Evolutionary conservation across 2,888 invertebrate genomes (phyloP).

Genomic region (Brachyopa scutellaris): DNA sequence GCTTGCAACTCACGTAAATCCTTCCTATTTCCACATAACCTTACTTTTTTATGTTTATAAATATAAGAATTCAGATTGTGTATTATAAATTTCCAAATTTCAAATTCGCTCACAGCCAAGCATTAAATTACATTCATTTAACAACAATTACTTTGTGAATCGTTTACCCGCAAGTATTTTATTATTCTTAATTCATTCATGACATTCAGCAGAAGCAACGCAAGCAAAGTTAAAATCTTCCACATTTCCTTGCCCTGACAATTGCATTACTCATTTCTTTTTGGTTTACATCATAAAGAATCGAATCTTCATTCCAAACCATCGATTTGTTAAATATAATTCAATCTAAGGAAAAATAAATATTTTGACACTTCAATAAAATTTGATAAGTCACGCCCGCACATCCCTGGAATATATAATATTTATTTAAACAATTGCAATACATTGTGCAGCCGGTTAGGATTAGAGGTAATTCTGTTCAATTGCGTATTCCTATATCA

Average conservation of each 20-base stretch:
- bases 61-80: no score
- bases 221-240: slow-evolving; percentile 7
- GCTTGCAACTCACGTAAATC: no score
- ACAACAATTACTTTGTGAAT: no score
- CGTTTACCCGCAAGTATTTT: no score
- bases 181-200: not conserved
- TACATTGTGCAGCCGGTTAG: not conserved
- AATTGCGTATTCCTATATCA: not conserved
- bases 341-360: slow-evolving; percentile 35
- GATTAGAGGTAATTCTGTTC: not conserved
- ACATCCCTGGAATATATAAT: not conserved
- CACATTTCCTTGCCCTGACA: slow-evolving; percentile 12
- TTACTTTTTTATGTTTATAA: no score
- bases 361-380: slow-evolving; percentile 22
- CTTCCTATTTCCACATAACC: no score
- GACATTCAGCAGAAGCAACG: slow-evolving; percentile 12
- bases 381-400: not conserved
- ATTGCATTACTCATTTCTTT: not conserved
- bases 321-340: not conserved
- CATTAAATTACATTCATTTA: no score
- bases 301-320: not conserved
- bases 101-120: no score
- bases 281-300: not conserved
- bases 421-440: not conserved
- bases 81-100: no score